phyloP scores from a whole-genome alignment of 2,888 invertebrate species.

The Philereme vetulata region DNA sequence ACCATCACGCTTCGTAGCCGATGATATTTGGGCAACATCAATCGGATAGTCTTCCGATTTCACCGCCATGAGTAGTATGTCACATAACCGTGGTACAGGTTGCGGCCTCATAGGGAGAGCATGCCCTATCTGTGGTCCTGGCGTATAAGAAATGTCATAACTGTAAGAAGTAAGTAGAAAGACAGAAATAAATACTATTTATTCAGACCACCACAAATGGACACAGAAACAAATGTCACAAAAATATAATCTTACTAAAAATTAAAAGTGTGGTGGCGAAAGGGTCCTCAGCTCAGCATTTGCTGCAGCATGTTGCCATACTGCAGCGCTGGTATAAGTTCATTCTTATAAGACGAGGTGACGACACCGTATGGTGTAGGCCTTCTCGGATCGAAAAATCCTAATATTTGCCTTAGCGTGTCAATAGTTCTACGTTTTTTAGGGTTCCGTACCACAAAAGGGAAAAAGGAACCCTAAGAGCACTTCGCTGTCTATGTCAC shows the following conservation, averaged over 20 bases:
- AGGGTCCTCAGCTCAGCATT: no score
- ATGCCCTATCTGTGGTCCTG: not conserved
- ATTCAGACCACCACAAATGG: no score
- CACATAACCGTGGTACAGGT: conserved; percentile 13
- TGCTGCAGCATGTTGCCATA: no score
- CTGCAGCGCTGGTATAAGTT: not conserved
- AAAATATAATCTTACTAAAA: no score
- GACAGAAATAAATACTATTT: no score
- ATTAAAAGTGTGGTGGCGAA: no score
- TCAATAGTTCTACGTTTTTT: no score
- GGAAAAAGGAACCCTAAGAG: no score
- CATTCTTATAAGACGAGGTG: conserved; percentile 1
- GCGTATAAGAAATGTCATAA: conserved; percentile 2
- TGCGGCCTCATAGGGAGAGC: not conserved
- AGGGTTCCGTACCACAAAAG: no score
- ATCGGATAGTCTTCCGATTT: not conserved
- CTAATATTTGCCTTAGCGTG: not conserved
- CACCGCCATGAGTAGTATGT: conserved; percentile 5
- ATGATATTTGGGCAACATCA: conserved; percentile 6
- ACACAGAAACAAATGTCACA: no score
- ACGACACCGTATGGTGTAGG: not conserved
- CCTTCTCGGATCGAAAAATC: not conserved
- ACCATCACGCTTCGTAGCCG: conserved; percentile 1
- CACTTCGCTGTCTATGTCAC: no score
- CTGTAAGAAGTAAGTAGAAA: conserved; percentile 4